Evolutionary conservation across 2,797 vertebrate genomes (phyloP), one percentile per base, ranked within the genome.

Genomic region (Eleutherodactylus coqui): DNA sequence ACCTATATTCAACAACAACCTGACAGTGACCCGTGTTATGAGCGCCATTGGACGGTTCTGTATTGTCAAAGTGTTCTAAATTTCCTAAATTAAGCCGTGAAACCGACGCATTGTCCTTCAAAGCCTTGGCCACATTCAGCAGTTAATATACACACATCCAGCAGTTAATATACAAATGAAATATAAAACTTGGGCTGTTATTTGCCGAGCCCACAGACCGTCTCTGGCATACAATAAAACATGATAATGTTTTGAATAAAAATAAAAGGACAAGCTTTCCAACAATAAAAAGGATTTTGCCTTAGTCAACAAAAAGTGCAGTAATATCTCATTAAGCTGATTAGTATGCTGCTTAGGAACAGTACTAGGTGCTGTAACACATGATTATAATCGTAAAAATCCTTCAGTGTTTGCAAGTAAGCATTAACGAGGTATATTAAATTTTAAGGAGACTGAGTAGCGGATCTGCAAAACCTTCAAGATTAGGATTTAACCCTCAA

Each of bases 311-410:
- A 98, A 97, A 98, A 98, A 98, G 96, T 95, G 95, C 96, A 96
- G 97, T 96, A 97, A 97, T 97, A 97, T 97, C 96, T 97, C 96
- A 99, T 98, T 98, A 98, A 96, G 96, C 97, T 97, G 97, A 98
- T 98, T 99, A 97, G 96, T 95, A 96, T 96, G 96, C 96, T 94
- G 95, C 96, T 95, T 96, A 95, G 96, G 96, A 96, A 96, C 96
- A 95, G 95, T 94, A 94, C 94, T 95, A 96, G 94, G 95, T 95
- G 95, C 95, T 96, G 94, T 96, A 97, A 95, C 94, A 95, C 95
- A 95, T 95, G 95, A 97, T 96, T 97, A 96, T 95, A 96, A 97
- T 97, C 95, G 96, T 97, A 94, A 96, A 96, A 96, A 96, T 93
- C 92, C 94, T 96, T 96, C 92, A 95, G 93, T 94, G 94, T 94